Evolutionary conservation across 2,797 vertebrate genomes (phyloP), one percentile per base, ranked within the genome.

Genomic region (Linurgus olivaceus): DNA sequence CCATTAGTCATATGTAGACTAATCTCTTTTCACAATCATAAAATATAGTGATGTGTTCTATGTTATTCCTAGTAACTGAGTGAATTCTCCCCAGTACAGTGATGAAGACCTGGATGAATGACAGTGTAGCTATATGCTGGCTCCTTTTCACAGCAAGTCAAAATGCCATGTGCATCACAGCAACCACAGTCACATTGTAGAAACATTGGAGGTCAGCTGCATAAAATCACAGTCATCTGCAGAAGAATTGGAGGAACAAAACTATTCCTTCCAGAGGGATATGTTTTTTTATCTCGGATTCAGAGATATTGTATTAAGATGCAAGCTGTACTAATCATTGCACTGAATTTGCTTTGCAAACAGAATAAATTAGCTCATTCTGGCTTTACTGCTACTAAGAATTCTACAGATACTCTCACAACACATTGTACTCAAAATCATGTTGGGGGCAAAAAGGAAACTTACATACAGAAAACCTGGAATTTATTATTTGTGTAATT

Each of bases 271-370:
- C 79, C 78, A 21, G 31, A 57, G 38, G 37, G 14, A 75, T 89
- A 71, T 92, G 47, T 16, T 92, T 95, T 83, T 93, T 71, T 77
- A 25, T 86, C 76, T 91, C 65, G 81, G 67, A 70, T 91, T 93
- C 76, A 86, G 72, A 91, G 62, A 58, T 78, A 94, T 10, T 93
- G 85, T 72, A 95, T 80, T 88, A 88, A 90, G 71, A 85, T 95
- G 91, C 94, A 95, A 87, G 63, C 58, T 72, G 14, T 54, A 67
- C 71, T 77, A 94, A 77, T 81, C 54, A 84, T 71, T 85, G 26
- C 2, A 4, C 38, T 88, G 44, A 74, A 78, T 93, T 90, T 86
- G 29, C 52, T 62, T 89, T 85, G 57, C n/a, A 57, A 82, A 70
- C 79, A 44, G 17, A 68, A 31, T 79, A 67, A 82, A n/a, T 42